A percentile compares a stretch with the other conserved stretches of the same genome.
phyloP scores from a whole-genome alignment of 2,888 invertebrate genomes.

The Eubasilissa splendida region DNA sequence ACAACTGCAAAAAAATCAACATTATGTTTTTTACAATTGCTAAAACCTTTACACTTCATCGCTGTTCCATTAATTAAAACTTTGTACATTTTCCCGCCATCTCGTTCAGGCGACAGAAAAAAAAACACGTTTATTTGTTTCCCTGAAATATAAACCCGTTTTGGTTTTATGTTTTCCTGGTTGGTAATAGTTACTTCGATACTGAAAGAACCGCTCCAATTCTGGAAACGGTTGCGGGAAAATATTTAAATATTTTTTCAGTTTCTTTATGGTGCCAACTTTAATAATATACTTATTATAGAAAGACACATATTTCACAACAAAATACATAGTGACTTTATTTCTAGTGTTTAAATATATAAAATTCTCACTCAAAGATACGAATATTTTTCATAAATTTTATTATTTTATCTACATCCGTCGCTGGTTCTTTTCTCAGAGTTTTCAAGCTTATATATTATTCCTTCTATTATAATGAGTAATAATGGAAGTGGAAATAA shows the following conservation, averaged over 20 bases:
- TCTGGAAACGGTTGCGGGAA: background rate
- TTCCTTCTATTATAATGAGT: no score
- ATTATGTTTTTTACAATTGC: conserved; percentile 15
- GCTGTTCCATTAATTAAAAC: conserved; percentile 35
- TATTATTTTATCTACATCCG: no score
- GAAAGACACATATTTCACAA: no score
- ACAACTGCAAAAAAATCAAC: conserved; percentile 8
- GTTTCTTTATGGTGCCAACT: no score
- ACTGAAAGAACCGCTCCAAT: background rate
- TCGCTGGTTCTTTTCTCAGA: no score
- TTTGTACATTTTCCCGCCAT: conserved; percentile 26
- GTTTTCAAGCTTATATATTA: no score
- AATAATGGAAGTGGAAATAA: no score
- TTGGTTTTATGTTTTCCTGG: background rate
- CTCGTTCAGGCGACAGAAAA: conserved; percentile 21
- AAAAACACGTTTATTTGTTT: conserved; percentile 21
- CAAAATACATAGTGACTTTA: no score
- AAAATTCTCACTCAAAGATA: no score
- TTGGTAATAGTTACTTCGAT: background rate
- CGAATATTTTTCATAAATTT: no score
- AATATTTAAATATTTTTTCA: background rate
- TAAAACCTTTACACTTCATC: conserved; percentile 24
- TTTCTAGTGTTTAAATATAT: no score
- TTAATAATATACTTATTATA: no score
- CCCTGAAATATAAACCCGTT: conserved; percentile 14